Base-by-base conservation (phyloP, 1,140 invertebrate species). In the Archivesica marissinica region DNA sequence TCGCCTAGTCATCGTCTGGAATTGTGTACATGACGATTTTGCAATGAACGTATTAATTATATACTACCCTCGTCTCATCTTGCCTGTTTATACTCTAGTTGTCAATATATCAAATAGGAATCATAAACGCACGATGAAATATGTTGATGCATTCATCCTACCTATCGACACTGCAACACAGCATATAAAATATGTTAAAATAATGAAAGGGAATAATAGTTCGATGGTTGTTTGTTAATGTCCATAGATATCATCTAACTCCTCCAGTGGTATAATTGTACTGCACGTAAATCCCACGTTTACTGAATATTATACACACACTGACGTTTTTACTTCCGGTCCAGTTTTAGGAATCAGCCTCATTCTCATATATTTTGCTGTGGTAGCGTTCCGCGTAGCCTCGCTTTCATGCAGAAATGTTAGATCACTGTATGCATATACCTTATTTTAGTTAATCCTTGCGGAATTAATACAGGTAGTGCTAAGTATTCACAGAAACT, bases 401-500 rank as follows among this genome's bases (percentile, higher is more conserved):
- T 59, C n/a, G 59, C 52, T 79, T 47, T 64, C 59, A 64, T 35
- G 11, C 59, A 41, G 54, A 79, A 17, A 47, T 68, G 35, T 41
- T 1, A 28, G 3, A 15, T 28, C 41, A 35, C 39, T 39, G 1
- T 56, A 52, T 17, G 39, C 56, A 68, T 28, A 17, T 3, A 1
- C 44, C n/a, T n/a, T n/a, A 64, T 20, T 64, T 35, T 11, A 64
- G 30, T 64, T 25, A 7, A 47, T 68, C 59, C 17, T 44, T 44
- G 28, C 28, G 39, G 1, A 23, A 17, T 15, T 30, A 47, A 1
- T 44, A 4, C n/a, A 23, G 2, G 41, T 52, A 4, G 41, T 72
- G 87, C 83, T 88, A 88, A 78, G 87, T 88, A 72, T 88, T 86
- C 3, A 88, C 87, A 25, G 87, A 72, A n/a, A 88, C 87, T 74